These are phyloP conservation scores for Trilocha varians DNA, from an alignment of 2,888 invertebrate genomes.

Conservation along the genomic window DNA sequence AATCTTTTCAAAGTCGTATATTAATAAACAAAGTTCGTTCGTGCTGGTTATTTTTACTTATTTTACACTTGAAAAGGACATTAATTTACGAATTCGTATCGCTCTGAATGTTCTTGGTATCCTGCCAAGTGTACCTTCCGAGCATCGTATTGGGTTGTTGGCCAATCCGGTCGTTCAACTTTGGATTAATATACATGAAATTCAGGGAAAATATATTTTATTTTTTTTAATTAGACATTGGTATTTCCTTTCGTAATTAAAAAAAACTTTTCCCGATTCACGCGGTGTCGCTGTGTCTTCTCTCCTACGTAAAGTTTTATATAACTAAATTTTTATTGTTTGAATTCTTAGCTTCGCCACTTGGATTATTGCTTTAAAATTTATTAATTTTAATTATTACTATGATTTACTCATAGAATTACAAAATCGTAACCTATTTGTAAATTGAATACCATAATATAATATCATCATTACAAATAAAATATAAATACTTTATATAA, in stretches of 20 bases:
- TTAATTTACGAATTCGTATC: slow-evolving; percentile 15
- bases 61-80: slow-evolving; percentile 31
- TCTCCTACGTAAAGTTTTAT: too few species aligned
- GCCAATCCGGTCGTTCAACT: slow-evolving; percentile 33
- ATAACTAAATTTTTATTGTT: too few species aligned
- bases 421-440: too few species aligned
- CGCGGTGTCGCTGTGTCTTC: too few species aligned
- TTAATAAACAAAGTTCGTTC: slow-evolving; percentile 19
- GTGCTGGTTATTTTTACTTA: slow-evolving; percentile 7
- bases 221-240: not conserved
- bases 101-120: slow-evolving; percentile 33
- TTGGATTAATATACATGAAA: slow-evolving; percentile 8
- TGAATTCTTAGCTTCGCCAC: too few species aligned
- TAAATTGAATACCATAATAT: too few species aligned
- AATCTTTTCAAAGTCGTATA: slow-evolving; percentile 11
- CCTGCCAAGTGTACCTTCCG: slow-evolving; percentile 30
- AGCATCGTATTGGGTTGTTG: slow-evolving; percentile 25
- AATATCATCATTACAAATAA: too few species aligned
- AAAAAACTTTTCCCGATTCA: not conserved
- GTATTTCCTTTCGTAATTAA: not conserved
- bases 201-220: not conserved
- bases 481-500: too few species aligned
- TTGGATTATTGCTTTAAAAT: too few species aligned
- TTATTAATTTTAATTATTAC: too few species aligned
- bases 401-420: too few species aligned